Percentiles rank a stretch among this genome's conserved stretches.
Evolutionary conservation across 2,113 vertebrate species (phyloP).

Genomic region (Callipepla californica): DNA sequence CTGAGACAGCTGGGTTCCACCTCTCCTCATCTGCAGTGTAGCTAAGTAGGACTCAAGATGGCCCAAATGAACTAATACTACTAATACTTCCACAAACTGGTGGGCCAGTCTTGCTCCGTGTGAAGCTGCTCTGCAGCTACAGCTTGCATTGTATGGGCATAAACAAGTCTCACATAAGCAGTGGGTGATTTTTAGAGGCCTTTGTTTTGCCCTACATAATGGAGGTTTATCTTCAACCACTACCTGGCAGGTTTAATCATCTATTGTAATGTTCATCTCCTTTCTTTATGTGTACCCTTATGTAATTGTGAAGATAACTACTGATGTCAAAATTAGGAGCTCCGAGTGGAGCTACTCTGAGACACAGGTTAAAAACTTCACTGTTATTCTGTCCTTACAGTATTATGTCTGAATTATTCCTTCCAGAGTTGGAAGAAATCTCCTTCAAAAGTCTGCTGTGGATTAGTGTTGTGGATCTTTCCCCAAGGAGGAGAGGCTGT

Average conservation of each 20-base stretch:
- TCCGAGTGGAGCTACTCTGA: background rate
- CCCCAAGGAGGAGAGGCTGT: background rate
- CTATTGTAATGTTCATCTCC: background rate
- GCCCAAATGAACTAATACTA: background rate
- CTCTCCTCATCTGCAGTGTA: background rate
- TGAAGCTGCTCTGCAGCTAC: background rate
- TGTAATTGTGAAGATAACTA: background rate
- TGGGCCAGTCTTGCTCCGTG: background rate
- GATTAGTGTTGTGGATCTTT: background rate
- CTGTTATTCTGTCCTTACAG: background rate
- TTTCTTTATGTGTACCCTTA: background rate
- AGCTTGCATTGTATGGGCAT: background rate
- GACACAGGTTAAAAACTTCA: background rate
- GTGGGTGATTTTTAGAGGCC: background rate
- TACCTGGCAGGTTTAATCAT: background rate
- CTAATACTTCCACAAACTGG: background rate
- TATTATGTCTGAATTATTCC: background rate
- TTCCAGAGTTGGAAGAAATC: background rate
- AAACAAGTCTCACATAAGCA: background rate
- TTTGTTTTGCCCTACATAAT: background rate
- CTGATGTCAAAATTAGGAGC: background rate
- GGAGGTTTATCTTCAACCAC: background rate
- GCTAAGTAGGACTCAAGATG: background rate
- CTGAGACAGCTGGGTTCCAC: background rate
- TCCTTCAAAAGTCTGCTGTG: background rate